A percentile compares a stretch with the other conserved stretches of the same genome.
These are phyloP conservation scores for Melopsittacus undulatus DNA, from an alignment of 2,797 vertebrate species.

Conservation along the genomic window DNA sequence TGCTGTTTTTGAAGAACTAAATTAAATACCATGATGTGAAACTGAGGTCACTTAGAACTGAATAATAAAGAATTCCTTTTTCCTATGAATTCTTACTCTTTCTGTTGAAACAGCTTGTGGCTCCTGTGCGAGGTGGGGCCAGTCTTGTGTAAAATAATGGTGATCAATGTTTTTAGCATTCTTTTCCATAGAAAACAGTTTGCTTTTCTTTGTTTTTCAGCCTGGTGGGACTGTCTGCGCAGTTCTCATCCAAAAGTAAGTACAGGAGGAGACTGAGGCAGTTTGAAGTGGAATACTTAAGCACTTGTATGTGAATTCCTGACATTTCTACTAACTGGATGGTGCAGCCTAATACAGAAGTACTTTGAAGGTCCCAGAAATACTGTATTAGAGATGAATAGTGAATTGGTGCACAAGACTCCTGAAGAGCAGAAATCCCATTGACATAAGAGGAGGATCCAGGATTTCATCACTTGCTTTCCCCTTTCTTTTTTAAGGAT, in stretches of 20 bases:
- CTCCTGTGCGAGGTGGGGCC: not conserved
- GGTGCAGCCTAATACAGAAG: not conserved
- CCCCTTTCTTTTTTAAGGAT: not conserved
- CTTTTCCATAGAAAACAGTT: not conserved
- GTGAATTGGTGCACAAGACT: not conserved
- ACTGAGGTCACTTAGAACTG: not conserved
- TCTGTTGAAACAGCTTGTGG: not conserved
- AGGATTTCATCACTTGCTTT: not conserved
- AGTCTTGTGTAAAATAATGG: not conserved
- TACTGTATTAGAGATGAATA: not conserved
- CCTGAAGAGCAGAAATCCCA: not conserved
- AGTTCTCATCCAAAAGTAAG: not conserved
- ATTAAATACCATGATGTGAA: not conserved
- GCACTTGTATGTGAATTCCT: not conserved
- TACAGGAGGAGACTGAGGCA: not conserved
- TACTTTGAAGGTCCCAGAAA: not conserved
- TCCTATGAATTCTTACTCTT: not conserved
- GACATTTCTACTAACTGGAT: not conserved
- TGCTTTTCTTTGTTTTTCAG: not conserved
- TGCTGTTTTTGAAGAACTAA: not conserved
- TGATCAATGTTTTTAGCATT: not conserved
- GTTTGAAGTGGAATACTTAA: not conserved
- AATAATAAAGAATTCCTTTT: conserved; percentile 13
- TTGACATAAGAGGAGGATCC: not conserved
- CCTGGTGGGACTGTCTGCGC: not conserved